These are phyloP conservation scores for Noturus placidus DNA, from an alignment of 2,113 vertebrate species.

Conservation along the genomic window DNA sequence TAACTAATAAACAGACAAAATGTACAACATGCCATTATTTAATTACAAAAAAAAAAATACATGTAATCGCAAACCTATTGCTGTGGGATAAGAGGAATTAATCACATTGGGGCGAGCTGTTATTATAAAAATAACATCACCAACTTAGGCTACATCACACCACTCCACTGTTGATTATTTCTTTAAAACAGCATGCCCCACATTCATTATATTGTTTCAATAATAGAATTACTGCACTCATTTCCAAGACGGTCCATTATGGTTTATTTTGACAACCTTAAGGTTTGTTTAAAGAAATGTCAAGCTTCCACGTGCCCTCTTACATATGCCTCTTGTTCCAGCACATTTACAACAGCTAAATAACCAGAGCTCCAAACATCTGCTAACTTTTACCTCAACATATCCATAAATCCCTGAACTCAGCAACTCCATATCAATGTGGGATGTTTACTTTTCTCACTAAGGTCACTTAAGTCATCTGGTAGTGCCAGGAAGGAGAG, in stretches of 20 bases:
- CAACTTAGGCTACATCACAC: background rate
- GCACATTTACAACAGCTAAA: background rate
- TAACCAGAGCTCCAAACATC: background rate
- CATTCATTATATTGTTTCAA: background rate
- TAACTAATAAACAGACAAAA: background rate
- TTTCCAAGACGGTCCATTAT: background rate
- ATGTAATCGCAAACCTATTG: background rate
- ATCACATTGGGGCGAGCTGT: background rate
- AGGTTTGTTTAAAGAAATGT: background rate
- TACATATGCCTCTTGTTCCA: background rate
- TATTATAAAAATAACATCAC: background rate
- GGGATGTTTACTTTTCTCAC: slow-evolving; percentile 14
- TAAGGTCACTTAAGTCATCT: slow-evolving; percentile 5
- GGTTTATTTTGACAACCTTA: background rate
- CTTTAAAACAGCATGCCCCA: background rate
- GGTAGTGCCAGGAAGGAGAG: background rate
- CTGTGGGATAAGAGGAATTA: background rate
- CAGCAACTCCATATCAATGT: background rate
- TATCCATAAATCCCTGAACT: background rate
- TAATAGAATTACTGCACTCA: background rate
- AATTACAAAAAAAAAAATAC: background rate
- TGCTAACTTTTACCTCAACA: background rate
- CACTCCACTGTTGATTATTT: background rate
- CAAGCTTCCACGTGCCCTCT: background rate
- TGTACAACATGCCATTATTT: background rate